A percentile compares a stretch with the other conserved stretches of the same genome.
These are phyloP conservation scores for Acinonyx jubatus DNA, from an alignment of 2,113 vertebrate species.

Conservation along the genomic window DNA sequence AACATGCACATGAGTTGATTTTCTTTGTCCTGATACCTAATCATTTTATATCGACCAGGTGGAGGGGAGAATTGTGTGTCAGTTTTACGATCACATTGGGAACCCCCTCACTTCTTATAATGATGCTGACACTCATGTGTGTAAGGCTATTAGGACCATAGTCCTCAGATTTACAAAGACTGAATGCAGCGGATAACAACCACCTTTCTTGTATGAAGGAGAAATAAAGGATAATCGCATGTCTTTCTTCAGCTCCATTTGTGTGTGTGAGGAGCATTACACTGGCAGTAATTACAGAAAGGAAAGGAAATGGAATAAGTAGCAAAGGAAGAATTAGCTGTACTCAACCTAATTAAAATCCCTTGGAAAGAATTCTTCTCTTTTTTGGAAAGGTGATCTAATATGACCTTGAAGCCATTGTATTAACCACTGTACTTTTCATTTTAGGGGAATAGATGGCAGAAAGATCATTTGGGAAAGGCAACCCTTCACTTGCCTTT, in stretches of 20 bases:
- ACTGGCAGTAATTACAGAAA: constrained; percentile 70
- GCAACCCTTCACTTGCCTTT: constrained; percentile 50
- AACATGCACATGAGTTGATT: neutral
- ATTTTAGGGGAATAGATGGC: constrained; percentile 36
- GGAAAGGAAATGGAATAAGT: constrained; percentile 79
- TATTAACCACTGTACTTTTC: constrained; percentile 45
- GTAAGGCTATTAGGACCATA: neutral
- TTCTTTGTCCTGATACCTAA: neutral
- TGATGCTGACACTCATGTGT: neutral
- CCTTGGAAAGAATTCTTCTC: constrained; percentile 64
- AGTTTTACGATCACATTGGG: neutral
- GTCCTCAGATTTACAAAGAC: neutral
- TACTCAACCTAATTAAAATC: constrained; percentile 82
- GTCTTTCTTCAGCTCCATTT: constrained; percentile 22
- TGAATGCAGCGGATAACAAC: neutral
- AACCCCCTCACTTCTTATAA: neutral
- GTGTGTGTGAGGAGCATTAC: neutral
- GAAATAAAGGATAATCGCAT: constrained; percentile 45
- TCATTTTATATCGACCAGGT: neutral
- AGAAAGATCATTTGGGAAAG: constrained; percentile 60
- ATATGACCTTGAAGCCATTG: constrained; percentile 77
- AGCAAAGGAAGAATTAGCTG: constrained; percentile 81
- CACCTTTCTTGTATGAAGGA: constrained; percentile 51
- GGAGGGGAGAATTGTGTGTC: neutral
- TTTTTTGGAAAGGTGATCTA: constrained; percentile 77